phyloP scores from a whole-genome alignment of 2,888 invertebrate species.

The Coelogynopora nodosa region DNA sequence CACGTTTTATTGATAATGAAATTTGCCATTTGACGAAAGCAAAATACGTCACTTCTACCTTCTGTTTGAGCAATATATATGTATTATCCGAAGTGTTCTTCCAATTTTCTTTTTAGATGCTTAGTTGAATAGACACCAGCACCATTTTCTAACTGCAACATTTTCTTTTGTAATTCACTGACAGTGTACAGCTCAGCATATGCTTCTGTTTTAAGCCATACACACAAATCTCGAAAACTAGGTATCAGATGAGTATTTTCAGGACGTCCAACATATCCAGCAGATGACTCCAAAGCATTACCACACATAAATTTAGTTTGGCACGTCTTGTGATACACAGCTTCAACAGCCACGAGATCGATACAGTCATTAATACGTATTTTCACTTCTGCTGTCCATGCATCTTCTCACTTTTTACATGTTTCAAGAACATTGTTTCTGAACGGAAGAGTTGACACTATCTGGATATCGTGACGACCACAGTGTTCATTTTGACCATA shows the following conservation, averaged over 20 bases:
- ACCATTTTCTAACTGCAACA: constrained; percentile 25
- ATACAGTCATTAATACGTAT: constrained; percentile 26
- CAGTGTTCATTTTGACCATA: constrained; percentile 1
- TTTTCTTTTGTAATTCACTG: constrained; percentile 29
- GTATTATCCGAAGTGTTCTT: constrained; percentile 20
- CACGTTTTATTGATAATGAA: constrained; percentile 28
- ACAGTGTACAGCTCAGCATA: constrained; percentile 29
- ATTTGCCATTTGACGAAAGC: constrained; percentile 21
- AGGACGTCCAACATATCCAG: constrained; percentile 24
- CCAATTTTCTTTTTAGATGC: not conserved
- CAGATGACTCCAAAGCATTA: constrained; percentile 10
- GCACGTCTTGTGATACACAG: constrained; percentile 3
- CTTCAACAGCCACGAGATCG: constrained; percentile 1
- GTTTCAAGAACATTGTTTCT: constrained; percentile 18
- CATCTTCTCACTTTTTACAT: constrained; percentile 20
- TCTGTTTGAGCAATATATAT: constrained; percentile 32
- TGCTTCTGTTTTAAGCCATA: constrained; percentile 27
- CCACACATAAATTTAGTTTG: constrained; percentile 31
- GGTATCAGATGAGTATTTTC: not conserved
- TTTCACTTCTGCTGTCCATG: constrained; percentile 20
- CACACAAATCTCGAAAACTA: not conserved
- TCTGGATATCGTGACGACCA: not conserved
- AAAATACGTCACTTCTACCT: constrained; percentile 26
- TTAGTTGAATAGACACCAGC: constrained; percentile 22
- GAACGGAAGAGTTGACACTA: not conserved